Evolutionary conservation across 2,797 vertebrate species (phyloP), one percentile per base, ranked within the genome.

Genomic region (Lindbergichthys nudifrons): DNA sequence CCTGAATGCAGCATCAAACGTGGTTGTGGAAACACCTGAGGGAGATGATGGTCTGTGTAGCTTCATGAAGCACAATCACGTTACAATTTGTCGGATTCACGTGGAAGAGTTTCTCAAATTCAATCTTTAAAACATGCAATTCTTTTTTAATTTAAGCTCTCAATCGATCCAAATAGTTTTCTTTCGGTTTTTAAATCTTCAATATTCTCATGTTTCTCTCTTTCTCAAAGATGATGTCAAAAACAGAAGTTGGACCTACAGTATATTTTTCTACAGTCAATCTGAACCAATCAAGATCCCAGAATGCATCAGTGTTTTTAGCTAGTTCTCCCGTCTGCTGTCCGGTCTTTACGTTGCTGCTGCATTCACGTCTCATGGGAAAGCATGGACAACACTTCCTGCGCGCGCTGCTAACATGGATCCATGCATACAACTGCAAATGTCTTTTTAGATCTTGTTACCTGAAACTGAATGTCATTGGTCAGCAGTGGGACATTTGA

Each of bases 181-280:
- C 7, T 36, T 36, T 36, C 32, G 8, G 1, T 36, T 36, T 36
- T 36, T 36, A 26, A 21, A 15, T 39, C 16, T 58, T 48, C 0
- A 45, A 15, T 39, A n/a, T n/a, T n/a, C 36, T 63, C 13, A 0
- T 11, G 23, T 64, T 32, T n/a, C 32, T 32, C 26, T 50, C 23
- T 52, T 42, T 46, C 10, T 56, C 32, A 43, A 52, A 63, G 70
- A 73, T 61, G 69, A 77, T 76, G 61, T 80, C 77, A 77, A 8
- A 58, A 30, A 56, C 32, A 26, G 54, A 11, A 30, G 69, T 41
- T 60, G 64, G 57, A 60, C 66, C 52, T 19, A 4, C 70, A 30
- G 43, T 63, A 23, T 78, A 58, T 84, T 70, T 80, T 83, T 72
- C 48, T 78, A 65, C 14, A 46, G 45, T 48, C 63, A 5, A n/a